Evolutionary conservation across 2,113 vertebrate species (phyloP), one percentile per base, ranked within the genome.

Genomic region (Hucho hucho): DNA sequence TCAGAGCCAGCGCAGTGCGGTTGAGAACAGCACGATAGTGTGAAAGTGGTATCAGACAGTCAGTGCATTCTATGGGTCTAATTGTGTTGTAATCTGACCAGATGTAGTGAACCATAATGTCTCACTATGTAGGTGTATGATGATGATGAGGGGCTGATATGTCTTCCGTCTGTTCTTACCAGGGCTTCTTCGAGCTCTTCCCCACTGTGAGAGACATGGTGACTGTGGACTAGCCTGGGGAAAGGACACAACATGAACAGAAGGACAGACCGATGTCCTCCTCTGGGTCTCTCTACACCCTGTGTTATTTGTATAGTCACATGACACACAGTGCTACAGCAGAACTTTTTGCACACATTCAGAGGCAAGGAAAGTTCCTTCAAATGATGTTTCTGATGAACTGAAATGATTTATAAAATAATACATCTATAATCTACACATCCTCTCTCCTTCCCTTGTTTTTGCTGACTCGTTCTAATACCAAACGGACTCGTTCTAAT

Each of bases 181-280:
- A 99, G 97, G 96, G 91, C n/a, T 98, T 98, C 94, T 98, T 98
- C 37, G 92, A 98, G 88, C 85, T 93, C 75, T 96, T 95, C 75
- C 96, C 97, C 0, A 12, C 77, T 0, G 89, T 98, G 81, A 95
- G 92, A 87, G 90, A 81, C 71, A 85, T 78, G 76, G 90, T 99
- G 79, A 72, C 92, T 0, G 93, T 96, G 53, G 96, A 98, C 81
- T 94, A 88, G 81, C 81, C 25, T 20, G 13, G 46, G 0, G 4
- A 47, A 29, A 66, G 47, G 14, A 68, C 6, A 28, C 28, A 66
- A 20, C 56, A 26, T 4, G 6, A 29, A 64, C 32, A 7, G 14
- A 2, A 11, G 47, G 72, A 64, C 69, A 24, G 4, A 46, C 22
- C 6, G 20, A 63, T 14, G 32, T n/a, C 69, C 22, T 53, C n/a